Evolutionary conservation across 2,113 vertebrate genomes (phyloP).

Genomic region (Nycticebus coucang): DNA sequence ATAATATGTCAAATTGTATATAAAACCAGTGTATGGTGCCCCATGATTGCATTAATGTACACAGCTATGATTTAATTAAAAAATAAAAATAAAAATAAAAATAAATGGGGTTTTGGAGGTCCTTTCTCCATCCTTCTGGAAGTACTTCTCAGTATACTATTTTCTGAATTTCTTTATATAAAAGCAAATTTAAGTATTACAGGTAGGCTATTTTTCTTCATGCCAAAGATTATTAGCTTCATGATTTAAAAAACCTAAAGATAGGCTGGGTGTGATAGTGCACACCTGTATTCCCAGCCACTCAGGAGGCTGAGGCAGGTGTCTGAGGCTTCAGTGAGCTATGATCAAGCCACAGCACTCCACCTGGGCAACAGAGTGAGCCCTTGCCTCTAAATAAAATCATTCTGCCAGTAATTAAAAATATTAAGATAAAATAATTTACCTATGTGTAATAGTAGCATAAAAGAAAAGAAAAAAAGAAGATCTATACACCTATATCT

Average conservation of each 20-base stretch:
- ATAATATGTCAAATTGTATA: too few species aligned
- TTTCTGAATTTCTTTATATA: neutral
- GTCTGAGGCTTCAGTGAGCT: too few species aligned
- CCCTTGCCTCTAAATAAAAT: too few species aligned
- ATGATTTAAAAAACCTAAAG: conserved; percentile 49
- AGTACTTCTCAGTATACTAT: neutral
- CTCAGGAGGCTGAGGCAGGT: too few species aligned
- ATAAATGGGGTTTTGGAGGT: neutral
- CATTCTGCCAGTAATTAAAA: neutral
- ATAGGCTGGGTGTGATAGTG: neutral
- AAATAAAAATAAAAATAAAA: too few species aligned
- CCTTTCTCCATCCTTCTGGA: neutral
- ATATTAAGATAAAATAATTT: conserved; percentile 45
- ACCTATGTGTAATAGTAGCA: neutral
- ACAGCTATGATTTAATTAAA: too few species aligned
- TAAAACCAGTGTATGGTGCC: too few species aligned
- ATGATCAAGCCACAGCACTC: too few species aligned
- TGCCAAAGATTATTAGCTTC: neutral
- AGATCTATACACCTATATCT: neutral
- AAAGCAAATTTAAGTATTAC: neutral
- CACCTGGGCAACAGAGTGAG: too few species aligned
- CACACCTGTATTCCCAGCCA: too few species aligned
- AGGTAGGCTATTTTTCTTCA: neutral
- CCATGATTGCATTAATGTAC: too few species aligned
- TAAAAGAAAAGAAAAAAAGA: neutral